A percentile compares a stretch with the other conserved stretches of the same genome.
Evolutionary conservation across 2,888 invertebrate genomes (phyloP).

Genomic region (Philhelius pedissequus): DNA sequence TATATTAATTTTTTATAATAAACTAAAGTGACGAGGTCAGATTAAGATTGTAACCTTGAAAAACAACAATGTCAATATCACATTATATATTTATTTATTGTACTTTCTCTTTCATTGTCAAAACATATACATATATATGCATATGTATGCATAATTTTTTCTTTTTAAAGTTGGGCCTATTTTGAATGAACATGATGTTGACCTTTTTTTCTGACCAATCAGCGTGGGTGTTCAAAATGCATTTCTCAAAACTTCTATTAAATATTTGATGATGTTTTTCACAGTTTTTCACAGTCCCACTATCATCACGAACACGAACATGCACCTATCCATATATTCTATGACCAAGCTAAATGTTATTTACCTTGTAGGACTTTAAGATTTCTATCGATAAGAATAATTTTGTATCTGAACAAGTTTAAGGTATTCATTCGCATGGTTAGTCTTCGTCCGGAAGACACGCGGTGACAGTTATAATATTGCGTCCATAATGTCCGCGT

Average conservation of each 20-base stretch:
- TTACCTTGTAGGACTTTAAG: constrained; percentile 30
- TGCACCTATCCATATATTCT: constrained; percentile 2
- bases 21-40: not conserved
- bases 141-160: not conserved
- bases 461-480: not conserved
- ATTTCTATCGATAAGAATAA: constrained; percentile 23
- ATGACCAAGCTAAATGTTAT: constrained; percentile 36
- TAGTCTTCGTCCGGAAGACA: constrained; percentile 25
- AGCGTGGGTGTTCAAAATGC: not conserved
- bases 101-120: not conserved
- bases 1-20: too few relatives aligned
- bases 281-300: not conserved
- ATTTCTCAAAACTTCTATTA: constrained; percentile 11
- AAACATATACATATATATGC: too few relatives aligned
- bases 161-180: not conserved
- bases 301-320: constrained; percentile 31
- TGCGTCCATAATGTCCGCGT: not conserved
- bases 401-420: not conserved
- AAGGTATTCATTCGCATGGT: not conserved
- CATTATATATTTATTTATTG: not conserved
- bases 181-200: not conserved
- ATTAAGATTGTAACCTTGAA: not conserved
- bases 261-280: constrained; percentile 61
- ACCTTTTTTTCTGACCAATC: constrained; percentile 4
- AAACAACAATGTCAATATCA: not conserved